These are phyloP conservation scores for Anomalospiza imberbis DNA, from an alignment of 2,797 vertebrate genomes.

Conservation along the genomic window DNA sequence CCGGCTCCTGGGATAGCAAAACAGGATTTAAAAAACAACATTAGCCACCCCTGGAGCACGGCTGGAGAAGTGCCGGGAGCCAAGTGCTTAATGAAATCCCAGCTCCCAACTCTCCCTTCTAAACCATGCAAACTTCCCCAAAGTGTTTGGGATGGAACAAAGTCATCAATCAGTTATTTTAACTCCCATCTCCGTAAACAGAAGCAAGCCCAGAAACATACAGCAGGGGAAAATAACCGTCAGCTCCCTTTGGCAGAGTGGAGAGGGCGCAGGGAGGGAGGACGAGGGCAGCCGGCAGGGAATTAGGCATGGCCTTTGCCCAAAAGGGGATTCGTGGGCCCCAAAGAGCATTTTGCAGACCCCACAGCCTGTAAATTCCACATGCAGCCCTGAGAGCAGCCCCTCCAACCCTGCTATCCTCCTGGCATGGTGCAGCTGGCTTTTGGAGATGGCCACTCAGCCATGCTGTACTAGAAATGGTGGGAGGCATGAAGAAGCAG, in stretches of 20 bases:
- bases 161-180: slow-evolving; percentile 66
- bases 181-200: slow-evolving; percentile 58
- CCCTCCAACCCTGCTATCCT: not conserved
- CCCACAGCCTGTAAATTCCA: not conserved
- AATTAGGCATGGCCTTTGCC: accelerated
- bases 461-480: not conserved
- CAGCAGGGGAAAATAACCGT: slow-evolving; percentile 47
- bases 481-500: not conserved
- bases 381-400: not conserved
- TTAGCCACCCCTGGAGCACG: slow-evolving; percentile 49
- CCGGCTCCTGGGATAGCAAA: slow-evolving; percentile 11
- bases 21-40: slow-evolving; percentile 52
- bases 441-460: not conserved
- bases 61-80: slow-evolving; percentile 6
- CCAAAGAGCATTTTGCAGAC: not conserved
- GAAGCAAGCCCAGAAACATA: slow-evolving; percentile 30
- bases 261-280: not conserved
- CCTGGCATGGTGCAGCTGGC: accelerated
- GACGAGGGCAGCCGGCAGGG: accelerated
- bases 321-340: not conserved
- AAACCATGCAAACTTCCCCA: slow-evolving; percentile 47
- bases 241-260: not conserved
- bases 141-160: slow-evolving; percentile 61
- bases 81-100: slow-evolving; percentile 50
- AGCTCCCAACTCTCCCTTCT: slow-evolving; percentile 31